Conservation (phyloP, 2,797 vertebrate species). For the Notamacropus eugenii region DNA sequence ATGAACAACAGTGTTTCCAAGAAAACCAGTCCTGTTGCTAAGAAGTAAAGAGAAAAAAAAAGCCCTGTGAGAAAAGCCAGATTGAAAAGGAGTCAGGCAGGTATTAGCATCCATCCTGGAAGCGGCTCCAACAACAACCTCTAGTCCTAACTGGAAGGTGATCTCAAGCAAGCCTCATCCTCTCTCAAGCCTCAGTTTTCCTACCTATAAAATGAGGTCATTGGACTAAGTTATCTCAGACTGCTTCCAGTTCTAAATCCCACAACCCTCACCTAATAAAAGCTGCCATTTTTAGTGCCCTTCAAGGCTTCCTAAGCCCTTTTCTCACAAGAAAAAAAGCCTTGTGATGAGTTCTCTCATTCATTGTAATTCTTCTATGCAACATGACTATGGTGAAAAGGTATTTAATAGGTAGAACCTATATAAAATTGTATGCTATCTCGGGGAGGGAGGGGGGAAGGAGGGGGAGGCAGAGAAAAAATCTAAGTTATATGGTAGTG, state of each 20-base stretch:
- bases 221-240: neutral
- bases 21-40: neutral
- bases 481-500: no score
- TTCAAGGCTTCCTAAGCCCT: neutral
- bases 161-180: neutral
- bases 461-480: no score
- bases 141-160: neutral
- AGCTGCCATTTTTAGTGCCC: neutral
- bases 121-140: neutral
- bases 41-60: neutral
- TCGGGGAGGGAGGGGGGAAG: no score
- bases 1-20: neutral
- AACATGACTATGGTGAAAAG: no score
- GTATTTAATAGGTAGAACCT: no score
- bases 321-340: neutral
- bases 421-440: no score
- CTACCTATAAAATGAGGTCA: neutral
- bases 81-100: neutral
- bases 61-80: neutral
- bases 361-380: no score
- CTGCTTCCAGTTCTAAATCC: neutral
- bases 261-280: neutral
- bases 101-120: neutral
- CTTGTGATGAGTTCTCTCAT: neutral
- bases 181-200: neutral